Percentiles rank a stretch among this genome's conserved stretches.
phyloP scores from a whole-genome alignment of 2,888 invertebrate genomes.

The Dorcus hopei region DNA sequence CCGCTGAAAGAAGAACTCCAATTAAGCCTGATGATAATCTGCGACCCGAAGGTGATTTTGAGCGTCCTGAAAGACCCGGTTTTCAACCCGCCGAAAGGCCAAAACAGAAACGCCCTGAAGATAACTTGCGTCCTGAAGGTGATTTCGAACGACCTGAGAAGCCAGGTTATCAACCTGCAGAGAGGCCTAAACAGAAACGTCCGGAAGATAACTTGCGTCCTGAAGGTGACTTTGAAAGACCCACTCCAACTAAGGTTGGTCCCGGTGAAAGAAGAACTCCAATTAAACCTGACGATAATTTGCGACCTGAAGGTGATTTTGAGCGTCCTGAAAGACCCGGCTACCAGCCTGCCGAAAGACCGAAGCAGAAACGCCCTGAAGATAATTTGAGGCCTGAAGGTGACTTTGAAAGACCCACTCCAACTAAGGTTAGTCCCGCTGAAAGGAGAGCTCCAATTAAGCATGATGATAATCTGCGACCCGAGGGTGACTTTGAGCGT shows the following conservation, averaged over 20 bases:
- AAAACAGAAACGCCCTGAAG: conserved; percentile 46
- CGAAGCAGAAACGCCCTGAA: conserved; percentile 52
- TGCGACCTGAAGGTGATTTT: conserved; percentile 54
- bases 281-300: conserved; percentile 52
- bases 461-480: conserved; percentile 43
- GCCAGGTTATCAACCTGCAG: conserved; percentile 41
- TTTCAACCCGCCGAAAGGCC: conserved; percentile 54
- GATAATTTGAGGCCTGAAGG: conserved; percentile 49
- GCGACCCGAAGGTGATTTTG: conserved; percentile 59
- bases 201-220: conserved; percentile 49
- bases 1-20: conserved; percentile 39
- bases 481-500: conserved; percentile 49
- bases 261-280: conserved; percentile 42
- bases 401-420: conserved; percentile 46
- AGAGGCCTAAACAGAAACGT: conserved; percentile 42
- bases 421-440: conserved; percentile 35
- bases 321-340: conserved; percentile 41
- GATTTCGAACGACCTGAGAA: conserved; percentile 47
- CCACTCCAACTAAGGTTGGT: conserved; percentile 35
- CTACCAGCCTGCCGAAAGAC: conserved; percentile 41
- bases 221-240: conserved; percentile 53
- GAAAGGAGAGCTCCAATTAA: conserved; percentile 43
- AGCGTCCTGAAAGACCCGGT: conserved; percentile 45
- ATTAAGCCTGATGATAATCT: conserved; percentile 57
- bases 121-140: conserved; percentile 61